Conservation (phyloP, 2,888 invertebrate species). For the Synergus umbraculus region DNA sequence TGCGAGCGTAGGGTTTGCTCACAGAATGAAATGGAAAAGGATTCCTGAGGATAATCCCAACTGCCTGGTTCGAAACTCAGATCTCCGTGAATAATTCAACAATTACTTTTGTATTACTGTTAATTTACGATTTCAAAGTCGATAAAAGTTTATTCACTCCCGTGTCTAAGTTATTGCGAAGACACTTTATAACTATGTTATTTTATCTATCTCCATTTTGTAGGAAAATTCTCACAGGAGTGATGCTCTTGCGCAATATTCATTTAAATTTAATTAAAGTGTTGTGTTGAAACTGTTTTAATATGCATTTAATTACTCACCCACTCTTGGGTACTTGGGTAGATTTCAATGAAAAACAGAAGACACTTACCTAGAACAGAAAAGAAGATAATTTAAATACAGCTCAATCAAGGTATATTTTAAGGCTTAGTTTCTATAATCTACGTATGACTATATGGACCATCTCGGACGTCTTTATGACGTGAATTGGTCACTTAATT, state of each 20-base stretch:
- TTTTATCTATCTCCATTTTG: background rate
- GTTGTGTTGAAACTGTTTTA: background rate
- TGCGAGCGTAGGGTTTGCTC: constrained; percentile 22
- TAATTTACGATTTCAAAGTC: background rate
- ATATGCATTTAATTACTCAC: constrained; percentile 5
- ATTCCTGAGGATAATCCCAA: constrained; percentile 10
- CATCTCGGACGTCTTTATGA: background rate
- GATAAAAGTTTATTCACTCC: background rate
- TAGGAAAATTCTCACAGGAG: background rate
- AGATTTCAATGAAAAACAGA: background rate
- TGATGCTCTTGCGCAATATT: background rate
- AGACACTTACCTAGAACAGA: constrained; percentile 32
- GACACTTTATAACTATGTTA: background rate
- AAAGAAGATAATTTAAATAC: background rate
- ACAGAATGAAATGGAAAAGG: constrained; percentile 26
- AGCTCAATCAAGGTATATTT: background rate
- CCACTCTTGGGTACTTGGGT: background rate
- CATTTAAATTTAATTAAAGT: background rate
- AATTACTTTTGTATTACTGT: background rate
- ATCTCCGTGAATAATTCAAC: background rate
- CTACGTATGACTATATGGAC: background rate
- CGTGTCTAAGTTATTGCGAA: too few relatives aligned
- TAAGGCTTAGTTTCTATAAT: background rate
- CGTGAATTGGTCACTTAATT: background rate
- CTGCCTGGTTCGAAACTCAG: background rate